Evolutionary conservation across 2,113 vertebrate genomes (phyloP).

Genomic region (Sturnira hondurensis): DNA sequence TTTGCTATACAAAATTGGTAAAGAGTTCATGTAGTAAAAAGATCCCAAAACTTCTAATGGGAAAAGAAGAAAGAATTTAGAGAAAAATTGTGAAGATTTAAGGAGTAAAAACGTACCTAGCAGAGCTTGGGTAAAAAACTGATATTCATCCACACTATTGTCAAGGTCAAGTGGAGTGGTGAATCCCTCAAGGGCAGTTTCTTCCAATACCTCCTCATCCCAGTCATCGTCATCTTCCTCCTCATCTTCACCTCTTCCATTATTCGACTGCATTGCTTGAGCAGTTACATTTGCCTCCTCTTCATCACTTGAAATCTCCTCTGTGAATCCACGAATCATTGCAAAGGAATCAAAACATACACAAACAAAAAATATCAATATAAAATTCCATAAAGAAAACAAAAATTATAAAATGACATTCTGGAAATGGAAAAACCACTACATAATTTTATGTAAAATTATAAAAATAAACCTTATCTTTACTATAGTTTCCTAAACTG

Average conservation of each 20-base stretch:
- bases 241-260: conserved; percentile 82
- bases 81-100: background rate
- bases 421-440: background rate
- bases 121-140: conserved; percentile 92
- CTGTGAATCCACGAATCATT: conserved; percentile 75
- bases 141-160: conserved; percentile 94
- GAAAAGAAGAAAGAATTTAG: background rate
- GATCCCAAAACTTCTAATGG: conserved; percentile 6
- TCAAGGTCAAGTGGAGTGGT: conserved; percentile 95
- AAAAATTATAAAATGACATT: background rate
- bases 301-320: conserved; percentile 97
- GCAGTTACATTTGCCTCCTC: conserved; percentile 87
- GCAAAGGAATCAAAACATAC: background rate
- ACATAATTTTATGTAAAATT: background rate
- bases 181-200: conserved; percentile 95
- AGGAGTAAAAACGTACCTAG: conserved; percentile 83
- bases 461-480: background rate
- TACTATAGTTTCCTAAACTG: background rate
- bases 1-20: background rate
- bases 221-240: conserved; percentile 93
- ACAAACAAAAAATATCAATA: background rate
- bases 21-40: background rate
- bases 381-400: background rate
- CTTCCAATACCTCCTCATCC: conserved; percentile 95
- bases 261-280: conserved; percentile 84